Evolutionary conservation across 2,113 vertebrate species (phyloP), one percentile per base, ranked within the genome.

Genomic region (Gobius niger): DNA sequence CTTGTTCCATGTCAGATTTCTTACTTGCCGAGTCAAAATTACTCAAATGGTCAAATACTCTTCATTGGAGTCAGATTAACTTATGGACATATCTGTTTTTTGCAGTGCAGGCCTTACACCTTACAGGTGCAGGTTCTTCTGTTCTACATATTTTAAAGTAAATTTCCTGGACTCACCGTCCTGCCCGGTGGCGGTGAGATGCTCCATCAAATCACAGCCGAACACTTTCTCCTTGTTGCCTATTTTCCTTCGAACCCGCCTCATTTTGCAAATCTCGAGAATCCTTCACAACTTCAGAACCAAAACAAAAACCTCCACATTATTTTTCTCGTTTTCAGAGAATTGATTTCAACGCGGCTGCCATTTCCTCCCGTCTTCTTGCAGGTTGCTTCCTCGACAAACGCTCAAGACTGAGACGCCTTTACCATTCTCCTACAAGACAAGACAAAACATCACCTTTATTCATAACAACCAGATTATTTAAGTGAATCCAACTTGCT

Each of bases 191-290:
- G 88, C 68, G 12, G 81, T 85, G 13, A 98, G 92, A 44, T 98
- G 94, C 62, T 96, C 94, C 70, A 89, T 52, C 62, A 98, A 87
- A 79, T 98, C 95, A 61, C 96, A 98, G 68, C 96, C 96, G 69
- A 98, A 98, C 65, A 98, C 95, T 34, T 94, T 93, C 16, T 98
- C 96, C 80, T 94, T 95, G 61, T 86, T 82, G 4, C 71, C 87
- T 18, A 85, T 93, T 80, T 94, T 96, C 88, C 91, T 94, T 85
- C 94, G 94, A 50, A 82, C 93, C 85, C 95, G 93, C 89, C 94
- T 92, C 94, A 97, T 96, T 15, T 57, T 57, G 12, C 13, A 14
- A 34, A 56, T 14, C 19, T 5, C 24, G 19, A 13, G 40, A 40
- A 19, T 7, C 11, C 24, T 19, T 40, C 2, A 14, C 12, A 6